Conservation (phyloP, 2,797 vertebrate species). For the Xenentodon cancila region DNA sequence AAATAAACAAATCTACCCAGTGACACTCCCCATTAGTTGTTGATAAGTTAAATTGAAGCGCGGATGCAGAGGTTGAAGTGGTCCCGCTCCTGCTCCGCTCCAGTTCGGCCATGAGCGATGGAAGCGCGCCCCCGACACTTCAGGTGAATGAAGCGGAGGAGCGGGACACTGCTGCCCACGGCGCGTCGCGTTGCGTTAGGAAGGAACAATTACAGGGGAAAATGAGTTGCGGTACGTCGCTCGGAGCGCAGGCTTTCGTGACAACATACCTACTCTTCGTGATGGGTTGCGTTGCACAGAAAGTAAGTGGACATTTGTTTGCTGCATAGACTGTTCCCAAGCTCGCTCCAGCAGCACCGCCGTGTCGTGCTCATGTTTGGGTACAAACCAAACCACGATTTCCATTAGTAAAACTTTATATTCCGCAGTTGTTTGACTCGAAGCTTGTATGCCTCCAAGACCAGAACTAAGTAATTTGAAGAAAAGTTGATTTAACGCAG, state of each 20-base stretch:
- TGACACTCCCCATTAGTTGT: too few relatives aligned
- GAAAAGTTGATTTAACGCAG: neutral
- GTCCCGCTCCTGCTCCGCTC: conserved; percentile 42
- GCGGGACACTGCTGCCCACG: conserved; percentile 62
- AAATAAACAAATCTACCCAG: too few relatives aligned
- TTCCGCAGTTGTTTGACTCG: conserved; percentile 41
- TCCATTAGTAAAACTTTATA: conserved; percentile 22
- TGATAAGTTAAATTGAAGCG: too few relatives aligned
- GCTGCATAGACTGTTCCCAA: conserved; percentile 30
- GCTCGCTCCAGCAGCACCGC: conserved; percentile 31
- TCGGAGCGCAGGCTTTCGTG: conserved; percentile 67
- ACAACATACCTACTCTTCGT: conserved; percentile 77
- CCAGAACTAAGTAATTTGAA: neutral
- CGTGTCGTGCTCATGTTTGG: conserved; percentile 28
- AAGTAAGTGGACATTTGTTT: conserved; percentile 77
- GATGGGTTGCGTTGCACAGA: conserved; percentile 80
- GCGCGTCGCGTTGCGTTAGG: conserved; percentile 49
- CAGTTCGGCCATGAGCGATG: conserved; percentile 72
- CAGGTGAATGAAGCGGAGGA: conserved; percentile 81
- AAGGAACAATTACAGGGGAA: conserved; percentile 62
- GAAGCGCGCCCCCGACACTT: conserved; percentile 80
- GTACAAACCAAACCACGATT: conserved; percentile 19
- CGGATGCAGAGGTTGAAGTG: too few relatives aligned
- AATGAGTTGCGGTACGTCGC: conserved; percentile 71
- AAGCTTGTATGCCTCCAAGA: neutral